Conservation (phyloP, 2,113 vertebrate genomes). For the Deroptyus accipitrinus region DNA sequence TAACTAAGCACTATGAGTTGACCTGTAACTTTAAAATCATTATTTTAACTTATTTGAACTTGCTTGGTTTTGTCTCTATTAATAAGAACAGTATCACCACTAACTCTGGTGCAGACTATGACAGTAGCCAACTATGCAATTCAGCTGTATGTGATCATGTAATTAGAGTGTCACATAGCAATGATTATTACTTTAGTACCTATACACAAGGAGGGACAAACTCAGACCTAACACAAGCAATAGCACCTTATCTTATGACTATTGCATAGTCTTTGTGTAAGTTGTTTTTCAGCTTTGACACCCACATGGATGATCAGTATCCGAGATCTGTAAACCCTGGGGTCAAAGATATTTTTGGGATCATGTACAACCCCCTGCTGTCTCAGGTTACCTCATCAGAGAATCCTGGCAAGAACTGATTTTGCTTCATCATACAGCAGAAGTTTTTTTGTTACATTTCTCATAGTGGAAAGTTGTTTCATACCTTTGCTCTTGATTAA, state of each 20-base stretch:
- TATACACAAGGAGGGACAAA: too few relatives aligned
- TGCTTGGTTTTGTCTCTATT: too few relatives aligned
- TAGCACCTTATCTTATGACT: too few relatives aligned
- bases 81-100: too few relatives aligned
- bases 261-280: too few relatives aligned
- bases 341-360: neutral
- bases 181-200: too few relatives aligned
- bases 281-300: too few relatives aligned
- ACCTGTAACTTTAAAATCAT: neutral
- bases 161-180: too few relatives aligned
- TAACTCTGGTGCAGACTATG: too few relatives aligned
- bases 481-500: neutral
- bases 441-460: neutral
- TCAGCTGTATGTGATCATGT: too few relatives aligned
- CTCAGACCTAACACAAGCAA: too few relatives aligned
- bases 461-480: neutral
- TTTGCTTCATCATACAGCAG: neutral
- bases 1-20: neutral
- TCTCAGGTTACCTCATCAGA: neutral
- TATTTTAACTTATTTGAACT: neutral
- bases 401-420: neutral
- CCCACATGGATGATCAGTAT: neutral
- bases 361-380: neutral
- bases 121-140: too few relatives aligned
- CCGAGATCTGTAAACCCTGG: neutral